Percentiles rank a stretch among this genome's conserved stretches.
Evolutionary conservation across 2,113 vertebrate species (phyloP).

Genomic region (Pandion haliaetus): DNA sequence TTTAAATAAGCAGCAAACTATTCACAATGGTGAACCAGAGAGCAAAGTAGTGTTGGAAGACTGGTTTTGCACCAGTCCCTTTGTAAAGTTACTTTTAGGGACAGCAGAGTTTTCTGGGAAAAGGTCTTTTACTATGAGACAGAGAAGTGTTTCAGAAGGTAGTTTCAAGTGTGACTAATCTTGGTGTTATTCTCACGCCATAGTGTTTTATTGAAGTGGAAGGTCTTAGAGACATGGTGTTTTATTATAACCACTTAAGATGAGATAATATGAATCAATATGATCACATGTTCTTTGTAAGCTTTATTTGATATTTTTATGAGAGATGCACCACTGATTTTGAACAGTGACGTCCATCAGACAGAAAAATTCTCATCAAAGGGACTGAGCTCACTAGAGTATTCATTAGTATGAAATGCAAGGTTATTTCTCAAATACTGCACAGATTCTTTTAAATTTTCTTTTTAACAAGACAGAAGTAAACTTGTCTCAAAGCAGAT

Average conservation of each 20-base stretch:
- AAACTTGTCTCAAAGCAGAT: not conserved
- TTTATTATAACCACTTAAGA: not conserved
- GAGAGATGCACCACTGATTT: not conserved
- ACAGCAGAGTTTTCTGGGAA: not conserved
- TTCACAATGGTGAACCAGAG: not conserved
- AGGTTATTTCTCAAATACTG: not conserved
- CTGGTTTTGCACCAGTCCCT: not conserved
- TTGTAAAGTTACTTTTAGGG: not conserved
- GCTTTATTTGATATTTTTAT: not conserved
- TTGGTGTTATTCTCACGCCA: not conserved
- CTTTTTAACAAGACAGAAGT: not conserved
- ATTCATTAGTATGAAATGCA: not conserved
- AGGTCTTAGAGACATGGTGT: not conserved
- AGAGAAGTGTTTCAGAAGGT: not conserved
- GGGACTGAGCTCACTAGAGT: not conserved
- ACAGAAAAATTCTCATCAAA: not conserved
- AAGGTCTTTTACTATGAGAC: not conserved
- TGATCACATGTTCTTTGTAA: not conserved
- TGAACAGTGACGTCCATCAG: not conserved
- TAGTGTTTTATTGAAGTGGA: not conserved
- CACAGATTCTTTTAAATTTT: not conserved
- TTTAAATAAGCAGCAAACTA: not conserved
- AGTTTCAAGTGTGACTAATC: not conserved
- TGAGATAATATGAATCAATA: not conserved
- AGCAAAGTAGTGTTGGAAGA: not conserved